Evolutionary conservation across 2,888 invertebrate species (phyloP).

Genomic region (Linnaemya tessellans): DNA sequence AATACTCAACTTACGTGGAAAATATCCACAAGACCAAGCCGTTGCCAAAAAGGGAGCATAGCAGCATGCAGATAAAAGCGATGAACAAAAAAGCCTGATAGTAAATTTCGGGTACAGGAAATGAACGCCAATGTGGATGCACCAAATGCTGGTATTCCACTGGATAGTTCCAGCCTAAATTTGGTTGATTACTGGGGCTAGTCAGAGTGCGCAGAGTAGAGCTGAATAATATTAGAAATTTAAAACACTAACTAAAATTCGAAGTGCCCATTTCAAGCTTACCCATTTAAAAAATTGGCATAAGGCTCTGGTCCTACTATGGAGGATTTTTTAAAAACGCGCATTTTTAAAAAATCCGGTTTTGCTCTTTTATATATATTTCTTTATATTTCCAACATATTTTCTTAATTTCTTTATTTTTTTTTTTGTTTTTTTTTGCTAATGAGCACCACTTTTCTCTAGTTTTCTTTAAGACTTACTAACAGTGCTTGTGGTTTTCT

Average conservation of each 20-base stretch:
- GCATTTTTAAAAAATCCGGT: slow-evolving; percentile 48
- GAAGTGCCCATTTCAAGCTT: neutral
- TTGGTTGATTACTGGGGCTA: slow-evolving; percentile 13
- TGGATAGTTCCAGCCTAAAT: slow-evolving; percentile 89
- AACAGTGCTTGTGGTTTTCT: slow-evolving; percentile 7
- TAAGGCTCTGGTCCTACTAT: slow-evolving; percentile 66
- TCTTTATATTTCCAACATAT: slow-evolving; percentile 40
- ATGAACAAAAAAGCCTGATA: slow-evolving; percentile 87
- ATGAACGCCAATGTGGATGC: slow-evolving; percentile 88
- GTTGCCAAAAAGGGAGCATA: slow-evolving; percentile 87
- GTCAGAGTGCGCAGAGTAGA: slow-evolving; percentile 23
- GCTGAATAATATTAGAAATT: slow-evolving; percentile 20
- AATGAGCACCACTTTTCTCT: neutral
- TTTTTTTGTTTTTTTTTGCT: slow-evolving; percentile 7
- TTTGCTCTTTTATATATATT: neutral
- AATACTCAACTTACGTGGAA: slow-evolving; percentile 85
- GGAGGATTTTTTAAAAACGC: slow-evolving; percentile 40
- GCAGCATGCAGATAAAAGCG: slow-evolving; percentile 86
- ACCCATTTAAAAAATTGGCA: slow-evolving; percentile 68
- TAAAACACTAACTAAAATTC: neutral
- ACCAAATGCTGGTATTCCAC: slow-evolving; percentile 87
- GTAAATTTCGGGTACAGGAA: slow-evolving; percentile 87
- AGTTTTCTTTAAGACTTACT: slow-evolving; percentile 37
- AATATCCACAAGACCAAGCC: slow-evolving; percentile 90
- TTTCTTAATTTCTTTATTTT: slow-evolving; percentile 3